Evolutionary conservation across 2,888 invertebrate species (phyloP).

Genomic region (Dexiosoma caninum): DNA sequence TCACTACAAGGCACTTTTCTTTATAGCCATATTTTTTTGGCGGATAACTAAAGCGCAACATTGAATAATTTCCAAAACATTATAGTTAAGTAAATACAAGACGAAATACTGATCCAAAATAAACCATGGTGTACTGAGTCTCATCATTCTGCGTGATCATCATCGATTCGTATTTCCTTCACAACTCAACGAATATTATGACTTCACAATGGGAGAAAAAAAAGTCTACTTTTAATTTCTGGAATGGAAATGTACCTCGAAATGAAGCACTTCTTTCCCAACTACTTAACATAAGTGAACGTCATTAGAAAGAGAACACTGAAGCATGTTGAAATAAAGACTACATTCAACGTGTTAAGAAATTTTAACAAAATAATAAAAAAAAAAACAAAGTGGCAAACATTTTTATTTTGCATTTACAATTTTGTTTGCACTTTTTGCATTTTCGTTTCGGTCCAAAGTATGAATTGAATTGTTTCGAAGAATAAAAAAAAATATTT

Average conservation of each 20-base stretch:
- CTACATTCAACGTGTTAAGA: constrained; percentile 5
- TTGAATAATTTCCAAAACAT: too few species aligned
- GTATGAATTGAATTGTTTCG: not conserved
- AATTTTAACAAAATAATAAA: not conserved
- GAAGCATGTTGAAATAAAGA: constrained; percentile 27
- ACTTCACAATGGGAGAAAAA: too few species aligned
- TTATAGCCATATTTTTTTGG: too few species aligned
- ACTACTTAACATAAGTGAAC: constrained; percentile 31
- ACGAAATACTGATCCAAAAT: too few species aligned
- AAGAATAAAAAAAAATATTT: not conserved
- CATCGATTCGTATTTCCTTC: too few species aligned
- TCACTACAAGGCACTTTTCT: not conserved
- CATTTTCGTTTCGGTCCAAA: not conserved
- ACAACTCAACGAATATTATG: too few species aligned
- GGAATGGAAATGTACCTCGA: not conserved
- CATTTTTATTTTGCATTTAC: not conserved
- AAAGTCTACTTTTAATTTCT: not conserved
- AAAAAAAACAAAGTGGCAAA: constrained; percentile 21
- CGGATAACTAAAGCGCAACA: too few species aligned
- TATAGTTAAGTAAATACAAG: too few species aligned
- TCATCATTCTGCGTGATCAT: too few species aligned
- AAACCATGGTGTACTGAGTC: too few species aligned
- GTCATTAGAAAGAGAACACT: constrained; percentile 23
- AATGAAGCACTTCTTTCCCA: not conserved
- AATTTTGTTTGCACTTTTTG: not conserved